Evolutionary conservation across 2,888 invertebrate species (phyloP), one percentile per base, ranked within the genome.

Genomic region (Tetragnatha montana): DNA sequence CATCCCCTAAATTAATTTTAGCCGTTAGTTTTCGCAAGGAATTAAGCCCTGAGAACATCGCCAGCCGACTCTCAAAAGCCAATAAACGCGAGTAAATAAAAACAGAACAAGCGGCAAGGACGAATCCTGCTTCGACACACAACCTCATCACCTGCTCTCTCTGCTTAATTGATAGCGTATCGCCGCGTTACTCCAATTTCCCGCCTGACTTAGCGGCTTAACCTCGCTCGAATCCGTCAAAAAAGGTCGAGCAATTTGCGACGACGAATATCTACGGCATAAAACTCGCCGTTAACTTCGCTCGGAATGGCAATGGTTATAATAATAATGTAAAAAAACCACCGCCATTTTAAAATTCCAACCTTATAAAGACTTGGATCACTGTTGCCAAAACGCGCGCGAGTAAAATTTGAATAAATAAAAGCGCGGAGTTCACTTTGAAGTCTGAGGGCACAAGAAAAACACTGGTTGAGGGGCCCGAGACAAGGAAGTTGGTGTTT

Each of bases 351-450:
- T 35, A 4, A 35, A 35, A 35, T 2, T 35, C 35, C 4, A 35
- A 35, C 35, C 35, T 35, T 35, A 35, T n/a, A n/a, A n/a, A 4
- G 35, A 35, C 35, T 35, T 35, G 35, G 35, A 35, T 35, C 35
- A 35, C 35, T 35, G 35, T 35, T 60, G 17, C 60, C 60, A 60
- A 60, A 60, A 60, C 60, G 60, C 60, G 10, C 17, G 12, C 51
- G 74, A 70, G 74, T 73, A 74, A 82, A 82, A 74, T 82, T 70
- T 82, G 82, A 82, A 82, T 82, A 82, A 82, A 82, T 82, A 74
- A 82, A 74, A 82, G 73, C 10, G 12, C 47, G 12, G 60, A 60
- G 14, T 60, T 60, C 12, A 10, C 60, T 60, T 78, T 60, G 22
- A 78, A 60, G 78, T 78, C 60, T 17, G 14, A n/a, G 0, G 60